phyloP scores from a whole-genome alignment of 2,888 invertebrate species.

The Pherbina coryleti region DNA sequence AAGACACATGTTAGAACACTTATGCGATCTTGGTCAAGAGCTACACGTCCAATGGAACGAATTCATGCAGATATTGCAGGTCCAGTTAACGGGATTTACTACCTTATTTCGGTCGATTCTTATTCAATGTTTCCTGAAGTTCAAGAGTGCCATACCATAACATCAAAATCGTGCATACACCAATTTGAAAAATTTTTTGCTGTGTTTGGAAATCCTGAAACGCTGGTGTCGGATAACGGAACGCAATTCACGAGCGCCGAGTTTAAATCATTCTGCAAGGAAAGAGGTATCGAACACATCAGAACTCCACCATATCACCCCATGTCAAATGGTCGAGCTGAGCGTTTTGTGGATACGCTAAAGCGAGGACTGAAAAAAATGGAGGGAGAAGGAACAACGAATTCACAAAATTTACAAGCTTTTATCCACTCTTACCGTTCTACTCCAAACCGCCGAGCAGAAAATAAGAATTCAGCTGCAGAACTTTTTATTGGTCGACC shows the following conservation, averaged over 20 bases:
- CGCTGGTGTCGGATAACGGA: background rate
- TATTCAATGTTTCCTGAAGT: background rate
- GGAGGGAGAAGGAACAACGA: background rate
- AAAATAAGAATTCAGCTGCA: too few relatives aligned
- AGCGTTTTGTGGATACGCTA: background rate
- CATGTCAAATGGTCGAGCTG: background rate
- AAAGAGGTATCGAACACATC: background rate
- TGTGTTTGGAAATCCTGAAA: background rate
- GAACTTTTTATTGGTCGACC: background rate
- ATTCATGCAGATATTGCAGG: background rate
- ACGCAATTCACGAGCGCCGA: background rate
- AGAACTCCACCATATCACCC: background rate
- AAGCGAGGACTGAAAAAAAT: background rate
- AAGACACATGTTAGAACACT: background rate
- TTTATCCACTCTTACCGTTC: background rate
- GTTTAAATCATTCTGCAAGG: background rate
- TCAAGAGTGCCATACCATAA: background rate
- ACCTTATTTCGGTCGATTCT: background rate
- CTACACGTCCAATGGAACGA: background rate
- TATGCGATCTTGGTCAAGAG: background rate
- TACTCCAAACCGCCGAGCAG: background rate
- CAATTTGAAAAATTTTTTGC: background rate
- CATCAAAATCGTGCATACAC: background rate
- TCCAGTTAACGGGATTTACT: background rate
- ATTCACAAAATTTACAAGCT: background rate